Evolutionary conservation across 2,797 vertebrate genomes (phyloP), one percentile per base, ranked within the genome.

Genomic region (Catharus ustulatus): DNA sequence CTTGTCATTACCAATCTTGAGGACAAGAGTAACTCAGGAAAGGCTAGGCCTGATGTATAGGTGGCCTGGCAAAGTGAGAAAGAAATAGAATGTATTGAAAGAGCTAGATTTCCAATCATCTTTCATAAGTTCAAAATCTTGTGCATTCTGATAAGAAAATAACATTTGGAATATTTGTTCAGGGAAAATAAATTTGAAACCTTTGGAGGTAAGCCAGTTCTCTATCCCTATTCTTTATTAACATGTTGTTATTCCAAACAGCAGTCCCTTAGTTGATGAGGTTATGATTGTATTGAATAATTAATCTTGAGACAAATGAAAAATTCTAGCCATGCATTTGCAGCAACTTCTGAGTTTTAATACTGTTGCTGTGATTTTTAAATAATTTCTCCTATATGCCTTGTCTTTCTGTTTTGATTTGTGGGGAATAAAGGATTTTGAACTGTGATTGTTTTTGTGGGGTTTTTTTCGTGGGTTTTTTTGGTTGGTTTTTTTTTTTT

Each of bases 211-310:
- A 78, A 83, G 15, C 40, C 81, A 76, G 34, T 72, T 83, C 29
- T 74, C 30, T 26, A 48, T 76, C 45, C 40, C 18, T 59, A 40
- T 40, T 69, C 24, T 32, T 89, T 85, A 51, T 58, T 91, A 87
- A 74, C 18, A 48, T n/a, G 9, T 15, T 76, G 30, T 42, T 91
- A 55, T 71, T 80, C 9, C 45, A 63, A 89, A 66, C 17, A 94
- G 6, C 26, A 84, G 32, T 57, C 10, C 6, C 17, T 76, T 49
- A 42, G n/a, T 12, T 91, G 38, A 74, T 21, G 8, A 86, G 36
- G 51, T 78, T 79, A 87, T 75, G 20, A 74, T 88, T 58, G 18
- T 18, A 74, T 63, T 21, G 54, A 89, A 73, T 68, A 92, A 93
- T 23, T 10, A 83, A 68, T 64, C 46, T 86, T 55, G 48, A 81